A percentile compares a stretch with the other conserved stretches of the same genome.
These are phyloP conservation scores for Physeter macrocephalus DNA, from an alignment of 2,113 vertebrate genomes.

Conservation along the genomic window DNA sequence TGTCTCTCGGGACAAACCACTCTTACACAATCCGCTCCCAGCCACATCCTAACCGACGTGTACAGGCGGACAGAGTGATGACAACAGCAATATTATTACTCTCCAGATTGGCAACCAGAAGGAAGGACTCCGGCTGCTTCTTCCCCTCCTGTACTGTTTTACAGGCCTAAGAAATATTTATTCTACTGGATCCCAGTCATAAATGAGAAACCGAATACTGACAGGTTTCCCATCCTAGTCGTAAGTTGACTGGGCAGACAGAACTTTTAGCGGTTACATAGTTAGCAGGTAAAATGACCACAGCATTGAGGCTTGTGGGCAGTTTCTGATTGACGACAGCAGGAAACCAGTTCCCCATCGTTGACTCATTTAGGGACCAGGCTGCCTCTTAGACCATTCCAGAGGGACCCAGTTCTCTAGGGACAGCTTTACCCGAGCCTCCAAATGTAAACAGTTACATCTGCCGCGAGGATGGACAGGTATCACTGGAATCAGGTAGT, in stretches of 20 bases:
- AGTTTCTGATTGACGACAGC: not conserved
- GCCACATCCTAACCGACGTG: not conserved
- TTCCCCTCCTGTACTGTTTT: not conserved
- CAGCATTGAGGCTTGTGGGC: not conserved
- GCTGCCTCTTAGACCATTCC: not conserved
- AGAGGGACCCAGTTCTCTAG: fast-evolving
- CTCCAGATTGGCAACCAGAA: not conserved
- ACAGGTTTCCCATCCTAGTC: not conserved
- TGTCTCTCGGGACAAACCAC: not conserved
- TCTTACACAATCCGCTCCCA: not conserved
- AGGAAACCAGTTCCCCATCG: not conserved
- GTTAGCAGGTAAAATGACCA: not conserved
- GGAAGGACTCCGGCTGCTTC: not conserved
- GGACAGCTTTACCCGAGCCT: not conserved
- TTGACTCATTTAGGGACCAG: not conserved
- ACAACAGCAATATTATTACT: not conserved
- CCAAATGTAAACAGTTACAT: not conserved
- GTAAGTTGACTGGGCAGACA: not conserved
- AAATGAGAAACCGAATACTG: not conserved
- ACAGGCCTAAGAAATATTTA: not conserved
- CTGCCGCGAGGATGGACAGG: not conserved
- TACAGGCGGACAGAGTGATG: not conserved
- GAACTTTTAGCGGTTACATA: not conserved
- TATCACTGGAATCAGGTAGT: not conserved
- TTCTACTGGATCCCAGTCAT: not conserved